These are phyloP conservation scores for Muscicapa striata DNA, from an alignment of 2,797 vertebrate genomes.

Conservation along the genomic window DNA sequence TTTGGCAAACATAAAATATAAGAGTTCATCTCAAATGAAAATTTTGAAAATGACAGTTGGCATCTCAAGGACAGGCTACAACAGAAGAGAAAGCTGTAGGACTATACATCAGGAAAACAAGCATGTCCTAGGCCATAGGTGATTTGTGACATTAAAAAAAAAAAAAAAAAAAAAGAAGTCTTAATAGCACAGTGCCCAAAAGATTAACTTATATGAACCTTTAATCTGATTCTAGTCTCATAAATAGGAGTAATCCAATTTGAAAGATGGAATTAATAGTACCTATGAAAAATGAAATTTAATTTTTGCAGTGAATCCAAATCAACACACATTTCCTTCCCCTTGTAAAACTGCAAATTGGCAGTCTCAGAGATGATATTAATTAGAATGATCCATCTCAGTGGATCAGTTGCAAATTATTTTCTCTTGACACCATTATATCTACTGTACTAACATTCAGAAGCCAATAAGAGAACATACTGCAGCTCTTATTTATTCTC, in stretches of 20 bases:
- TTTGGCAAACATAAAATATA: neutral
- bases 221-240: neutral
- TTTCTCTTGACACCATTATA: neutral
- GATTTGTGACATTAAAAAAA: neutral
- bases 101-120: neutral
- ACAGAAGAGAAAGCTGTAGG: neutral
- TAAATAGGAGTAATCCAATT: neutral
- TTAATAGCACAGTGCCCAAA: neutral
- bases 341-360: neutral
- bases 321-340: neutral
- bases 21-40: neutral
- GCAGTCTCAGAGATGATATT: neutral
- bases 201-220: neutral
- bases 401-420: neutral
- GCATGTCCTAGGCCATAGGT: neutral
- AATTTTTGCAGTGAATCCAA: neutral
- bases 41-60: neutral
- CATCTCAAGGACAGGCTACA: neutral
- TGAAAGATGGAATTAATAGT: neutral
- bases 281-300: neutral
- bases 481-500: neutral
- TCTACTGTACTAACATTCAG: neutral
- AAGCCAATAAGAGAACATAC: neutral
- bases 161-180: neutral
- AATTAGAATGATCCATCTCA: neutral